phyloP scores from a whole-genome alignment of 2,797 vertebrate genomes.

The Pseudochromis fuscus region DNA sequence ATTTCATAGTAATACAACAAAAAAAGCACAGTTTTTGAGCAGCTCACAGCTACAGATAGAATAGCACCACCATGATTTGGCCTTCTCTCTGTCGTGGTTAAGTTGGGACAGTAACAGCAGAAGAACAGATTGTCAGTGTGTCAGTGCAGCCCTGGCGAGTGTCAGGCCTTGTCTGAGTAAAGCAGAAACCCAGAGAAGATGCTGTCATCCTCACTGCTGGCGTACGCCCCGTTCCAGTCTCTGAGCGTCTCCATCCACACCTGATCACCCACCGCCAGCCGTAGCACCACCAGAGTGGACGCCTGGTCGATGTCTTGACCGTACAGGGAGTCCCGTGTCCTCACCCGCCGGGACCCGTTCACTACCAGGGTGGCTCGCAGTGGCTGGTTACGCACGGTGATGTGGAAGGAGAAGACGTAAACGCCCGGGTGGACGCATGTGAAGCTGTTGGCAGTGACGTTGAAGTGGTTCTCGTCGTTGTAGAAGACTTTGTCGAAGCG shows the following conservation, averaged over 20 bases:
- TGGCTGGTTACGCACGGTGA: conserved; percentile 93
- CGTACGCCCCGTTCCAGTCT: conserved; percentile 96
- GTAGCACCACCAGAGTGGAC: conserved; percentile 91
- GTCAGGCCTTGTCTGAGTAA: conserved; percentile 83
- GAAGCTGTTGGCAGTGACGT: conserved; percentile 89
- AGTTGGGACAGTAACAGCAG: conserved; percentile 32
- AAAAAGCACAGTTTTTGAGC: conserved; percentile 11
- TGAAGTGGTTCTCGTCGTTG: conserved; percentile 91
- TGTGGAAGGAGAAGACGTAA: conserved; percentile 94
- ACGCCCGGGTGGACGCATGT: conserved; percentile 91
- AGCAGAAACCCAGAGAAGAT: conserved; percentile 96
- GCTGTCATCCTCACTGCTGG: conserved; percentile 95
- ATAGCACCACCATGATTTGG: conserved; percentile 52
- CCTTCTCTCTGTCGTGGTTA: conserved; percentile 20
- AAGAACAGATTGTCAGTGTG: conserved; percentile 8
- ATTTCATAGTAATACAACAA: conserved; percentile 10
- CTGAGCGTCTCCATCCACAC: conserved; percentile 96
- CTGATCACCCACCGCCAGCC: conserved; percentile 88
- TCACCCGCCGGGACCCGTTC: conserved; percentile 87
- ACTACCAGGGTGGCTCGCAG: conserved; percentile 91
- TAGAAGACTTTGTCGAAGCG: conserved; percentile 94
- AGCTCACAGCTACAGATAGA: conserved; percentile 25
- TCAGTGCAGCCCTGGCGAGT: background rate
- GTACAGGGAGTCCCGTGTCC: conserved; percentile 91
- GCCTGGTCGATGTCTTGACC: conserved; percentile 97